Evolutionary conservation across 1,140 invertebrate species (phyloP).

Genomic region (Stegodyphus dumicola): DNA sequence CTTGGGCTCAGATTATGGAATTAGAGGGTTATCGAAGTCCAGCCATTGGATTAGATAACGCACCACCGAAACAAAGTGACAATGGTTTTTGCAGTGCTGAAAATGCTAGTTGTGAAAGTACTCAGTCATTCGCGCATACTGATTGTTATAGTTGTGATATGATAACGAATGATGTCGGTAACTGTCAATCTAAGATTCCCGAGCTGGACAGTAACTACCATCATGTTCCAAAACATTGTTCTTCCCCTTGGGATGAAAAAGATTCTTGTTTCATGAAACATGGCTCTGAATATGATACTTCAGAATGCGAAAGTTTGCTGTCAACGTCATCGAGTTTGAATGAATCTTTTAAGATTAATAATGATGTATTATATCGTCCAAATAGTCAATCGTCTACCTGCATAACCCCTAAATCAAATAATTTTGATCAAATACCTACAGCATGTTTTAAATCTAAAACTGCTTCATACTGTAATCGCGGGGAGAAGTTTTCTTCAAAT

Average conservation of each 20-base stretch:
- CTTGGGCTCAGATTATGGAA: slow-evolving; percentile 59
- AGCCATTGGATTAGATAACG: slow-evolving; percentile 44
- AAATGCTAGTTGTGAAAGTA: neutral
- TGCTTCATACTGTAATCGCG: neutral
- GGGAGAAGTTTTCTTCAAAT: neutral
- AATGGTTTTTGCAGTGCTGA: no score
- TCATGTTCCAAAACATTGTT: neutral
- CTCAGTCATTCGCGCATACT: neutral
- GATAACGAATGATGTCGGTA: neutral
- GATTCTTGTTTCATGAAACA: neutral
- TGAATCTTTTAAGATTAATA: neutral
- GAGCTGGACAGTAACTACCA: neutral
- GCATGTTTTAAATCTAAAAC: neutral
- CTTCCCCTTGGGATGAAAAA: neutral
- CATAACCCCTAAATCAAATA: neutral
- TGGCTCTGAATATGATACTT: neutral
- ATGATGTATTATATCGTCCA: neutral
- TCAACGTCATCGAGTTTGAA: neutral
- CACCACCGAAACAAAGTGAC: neutral
- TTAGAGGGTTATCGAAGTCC: slow-evolving; percentile 54
- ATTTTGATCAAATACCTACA: neutral
- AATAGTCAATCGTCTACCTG: no score
- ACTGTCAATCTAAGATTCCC: neutral
- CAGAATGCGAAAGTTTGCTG: neutral
- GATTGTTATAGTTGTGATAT: neutral